Percentiles rank a stretch among this genome's conserved stretches.
Evolutionary conservation across 2,113 vertebrate genomes (phyloP).

Genomic region (Climacteris rufus): DNA sequence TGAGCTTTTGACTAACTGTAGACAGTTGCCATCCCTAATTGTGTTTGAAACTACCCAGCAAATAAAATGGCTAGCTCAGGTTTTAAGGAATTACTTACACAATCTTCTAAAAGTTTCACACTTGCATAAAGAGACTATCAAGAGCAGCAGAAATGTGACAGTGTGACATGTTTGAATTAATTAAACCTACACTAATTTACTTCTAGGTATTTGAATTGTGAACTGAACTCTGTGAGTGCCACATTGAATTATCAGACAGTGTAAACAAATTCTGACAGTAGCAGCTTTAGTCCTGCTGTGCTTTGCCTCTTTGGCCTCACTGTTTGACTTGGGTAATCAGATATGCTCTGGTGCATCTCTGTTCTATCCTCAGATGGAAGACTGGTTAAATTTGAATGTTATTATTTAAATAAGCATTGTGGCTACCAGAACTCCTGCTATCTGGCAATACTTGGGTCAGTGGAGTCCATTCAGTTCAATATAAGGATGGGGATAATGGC

Average conservation of each 20-base stretch:
- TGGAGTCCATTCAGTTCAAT: neutral
- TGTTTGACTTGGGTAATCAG: neutral
- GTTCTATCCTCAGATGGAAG: neutral
- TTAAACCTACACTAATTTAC: neutral
- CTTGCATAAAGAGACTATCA: neutral
- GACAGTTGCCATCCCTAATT: neutral
- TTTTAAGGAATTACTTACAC: neutral
- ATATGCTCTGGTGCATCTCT: neutral
- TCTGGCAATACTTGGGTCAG: neutral
- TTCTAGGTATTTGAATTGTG: neutral
- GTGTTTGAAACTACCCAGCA: neutral
- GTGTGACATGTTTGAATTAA: neutral
- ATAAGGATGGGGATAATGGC: neutral
- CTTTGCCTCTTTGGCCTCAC: neutral
- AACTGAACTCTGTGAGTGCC: neutral
- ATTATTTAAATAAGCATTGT: neutral
- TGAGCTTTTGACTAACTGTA: neutral
- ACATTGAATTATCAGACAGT: neutral
- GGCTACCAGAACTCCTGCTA: neutral
- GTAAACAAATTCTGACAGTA: neutral
- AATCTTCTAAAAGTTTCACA: neutral
- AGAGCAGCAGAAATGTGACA: neutral
- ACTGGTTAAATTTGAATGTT: neutral
- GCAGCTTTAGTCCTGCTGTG: neutral
- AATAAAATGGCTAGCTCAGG: neutral